Conservation (phyloP, 2,888 invertebrate genomes). For the Eupithecia dodoneata region DNA sequence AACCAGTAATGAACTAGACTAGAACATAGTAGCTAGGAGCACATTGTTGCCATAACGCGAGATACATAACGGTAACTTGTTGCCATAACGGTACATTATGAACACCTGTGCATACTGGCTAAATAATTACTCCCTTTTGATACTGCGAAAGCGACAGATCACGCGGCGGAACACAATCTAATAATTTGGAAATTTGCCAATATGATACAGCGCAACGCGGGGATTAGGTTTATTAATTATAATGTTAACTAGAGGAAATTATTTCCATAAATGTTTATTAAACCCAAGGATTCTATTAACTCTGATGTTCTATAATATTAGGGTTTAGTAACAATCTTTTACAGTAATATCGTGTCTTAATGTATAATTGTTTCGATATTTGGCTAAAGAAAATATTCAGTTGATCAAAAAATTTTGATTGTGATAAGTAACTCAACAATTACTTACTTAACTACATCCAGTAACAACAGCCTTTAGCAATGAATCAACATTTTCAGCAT, state of each 20-base stretch:
- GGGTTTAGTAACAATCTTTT: background rate
- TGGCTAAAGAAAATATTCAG: background rate
- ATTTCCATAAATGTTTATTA: background rate
- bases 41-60: background rate
- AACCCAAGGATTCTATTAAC: background rate
- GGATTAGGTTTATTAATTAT: constrained; percentile 36
- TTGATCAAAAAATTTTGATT: background rate
- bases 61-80: background rate
- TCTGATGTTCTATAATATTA: background rate
- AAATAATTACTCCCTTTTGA: background rate
- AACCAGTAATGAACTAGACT: background rate
- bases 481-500: too few species aligned
- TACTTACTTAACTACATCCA: background rate
- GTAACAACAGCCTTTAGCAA: background rate
- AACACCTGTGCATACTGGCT: background rate
- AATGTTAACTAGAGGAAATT: background rate
- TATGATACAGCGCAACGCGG: constrained; percentile 60
- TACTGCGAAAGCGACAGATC: background rate
- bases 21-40: background rate
- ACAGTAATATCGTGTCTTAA: background rate
- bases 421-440: background rate
- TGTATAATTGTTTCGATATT: background rate
- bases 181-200: constrained; percentile 61
- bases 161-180: constrained; percentile 48
- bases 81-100: background rate